Evolutionary conservation across 2,797 vertebrate genomes (phyloP).

Genomic region (Gymnothorax javanicus): DNA sequence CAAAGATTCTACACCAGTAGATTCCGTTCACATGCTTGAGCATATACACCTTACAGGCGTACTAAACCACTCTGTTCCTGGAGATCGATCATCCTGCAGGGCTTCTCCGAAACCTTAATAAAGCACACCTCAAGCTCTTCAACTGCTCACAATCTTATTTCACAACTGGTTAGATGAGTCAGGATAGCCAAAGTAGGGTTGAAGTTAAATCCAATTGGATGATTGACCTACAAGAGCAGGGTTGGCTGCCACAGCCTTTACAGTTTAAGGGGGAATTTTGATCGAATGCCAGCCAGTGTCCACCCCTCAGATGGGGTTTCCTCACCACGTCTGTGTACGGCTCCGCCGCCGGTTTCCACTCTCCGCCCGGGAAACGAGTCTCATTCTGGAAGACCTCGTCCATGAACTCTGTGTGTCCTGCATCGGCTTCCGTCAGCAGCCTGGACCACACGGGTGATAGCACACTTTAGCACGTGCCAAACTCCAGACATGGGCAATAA

Average conservation of each 20-base stretch:
- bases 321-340: slow-evolving; percentile 91
- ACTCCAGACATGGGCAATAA: neutral
- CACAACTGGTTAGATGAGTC: no score
- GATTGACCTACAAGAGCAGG: no score
- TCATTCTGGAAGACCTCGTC: slow-evolving; percentile 96
- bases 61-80: no score
- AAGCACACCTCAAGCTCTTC: no score
- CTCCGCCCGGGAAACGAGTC: slow-evolving; percentile 87
- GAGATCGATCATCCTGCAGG: no score
- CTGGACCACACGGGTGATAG: slow-evolving; percentile 57
- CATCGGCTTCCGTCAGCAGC: slow-evolving; percentile 91
- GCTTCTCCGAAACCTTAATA: no score
- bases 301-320: neutral
- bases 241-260: neutral
- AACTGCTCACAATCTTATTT: no score
- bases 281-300: neutral
- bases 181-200: no score
- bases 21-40: no score
- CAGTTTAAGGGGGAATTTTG: neutral
- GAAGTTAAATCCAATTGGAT: no score
- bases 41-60: no score
- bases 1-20: no score
- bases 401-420: slow-evolving; percentile 92
- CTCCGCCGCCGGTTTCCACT: slow-evolving; percentile 87
- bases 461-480: neutral